Evolutionary conservation across 37 sponge, comb jelly and placozoan species (phyloP), one percentile per base, ranked within the genome.

Genomic region (Eunapius fragilis): DNA sequence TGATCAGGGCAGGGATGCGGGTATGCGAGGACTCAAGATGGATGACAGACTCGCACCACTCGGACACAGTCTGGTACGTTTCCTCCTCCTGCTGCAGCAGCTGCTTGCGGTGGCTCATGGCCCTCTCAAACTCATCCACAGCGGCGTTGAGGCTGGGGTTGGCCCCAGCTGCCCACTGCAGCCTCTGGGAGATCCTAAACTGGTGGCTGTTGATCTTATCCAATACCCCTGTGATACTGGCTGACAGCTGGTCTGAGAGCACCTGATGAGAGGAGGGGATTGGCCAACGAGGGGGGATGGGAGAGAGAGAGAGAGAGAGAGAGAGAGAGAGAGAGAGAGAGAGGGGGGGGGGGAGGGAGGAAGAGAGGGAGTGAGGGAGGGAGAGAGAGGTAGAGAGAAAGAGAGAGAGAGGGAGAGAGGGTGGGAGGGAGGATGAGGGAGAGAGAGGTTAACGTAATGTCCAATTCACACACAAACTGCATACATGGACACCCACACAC

Each of bases 101-200:
- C 68, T 76, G 45, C 32, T 91, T 89, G 41, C 95, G 85, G 13
- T 85, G 41, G 50, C 85, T 89, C 49, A 87, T 89, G 35, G 90
- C 81, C 76, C 90, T 75, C 74, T 98, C 91, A 71, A 95, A 95
- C 71, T 91, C 93, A 81, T 96, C 92, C 28, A 98, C 68, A 45
- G 82, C 84, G 33, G 82, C 30, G 69, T 91, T 89, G 47, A 95
- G 96, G 30, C 87, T 36, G 23, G 98, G 92, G 92, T 95, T 98
- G 74, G 96, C 90, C 7, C 96, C 96, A 13, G 98, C 98, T 37
- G 98, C 98, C 98, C 98, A 98, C 81, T 92, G 96, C 33, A 98
- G 94, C 2, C 96, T 75, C 93, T 98, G 98, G 69, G 91, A 87
- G 70, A 98, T 93, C 31, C 92, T 86, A 77, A 87, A 91, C 45